Evolutionary conservation across 2,113 vertebrate species (phyloP).

Genomic region (Rhineura floridana): DNA sequence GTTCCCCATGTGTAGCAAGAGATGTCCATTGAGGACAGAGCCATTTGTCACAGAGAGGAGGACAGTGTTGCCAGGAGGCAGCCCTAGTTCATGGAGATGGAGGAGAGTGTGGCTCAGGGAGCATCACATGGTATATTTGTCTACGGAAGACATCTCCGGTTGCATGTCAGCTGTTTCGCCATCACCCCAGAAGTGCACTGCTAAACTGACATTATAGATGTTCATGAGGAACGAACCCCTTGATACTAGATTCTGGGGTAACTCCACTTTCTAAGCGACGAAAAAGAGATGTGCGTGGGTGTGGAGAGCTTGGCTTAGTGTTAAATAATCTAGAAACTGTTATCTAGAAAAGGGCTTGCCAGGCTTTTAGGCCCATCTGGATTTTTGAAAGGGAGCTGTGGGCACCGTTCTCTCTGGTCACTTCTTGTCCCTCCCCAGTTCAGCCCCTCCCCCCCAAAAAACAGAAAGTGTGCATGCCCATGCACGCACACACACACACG

Average conservation of each 20-base stretch:
- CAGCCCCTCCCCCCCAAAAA: too few relatives aligned
- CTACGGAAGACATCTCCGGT: conserved; percentile 70
- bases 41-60: conserved; percentile 56
- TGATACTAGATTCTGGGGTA: conserved; percentile 71
- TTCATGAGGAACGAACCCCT: conserved; percentile 65
- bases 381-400: too few relatives aligned
- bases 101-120: conserved; percentile 73
- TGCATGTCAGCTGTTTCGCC: conserved; percentile 65
- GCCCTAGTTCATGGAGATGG: conserved; percentile 66
- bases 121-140: conserved; percentile 62
- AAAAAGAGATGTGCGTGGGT: too few relatives aligned
- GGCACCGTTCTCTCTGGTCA: too few relatives aligned
- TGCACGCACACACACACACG: too few relatives aligned
- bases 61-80: conserved; percentile 70
- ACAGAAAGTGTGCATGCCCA: too few relatives aligned
- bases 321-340: too few relatives aligned
- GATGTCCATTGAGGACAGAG: conserved; percentile 43
- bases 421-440: too few relatives aligned
- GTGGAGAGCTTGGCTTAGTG: too few relatives aligned
- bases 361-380: too few relatives aligned
- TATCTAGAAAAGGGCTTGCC: too few relatives aligned
- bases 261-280: conserved; percentile 65
- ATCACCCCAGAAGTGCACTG: conserved; percentile 69
- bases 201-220: conserved; percentile 61
- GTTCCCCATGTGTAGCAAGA: conserved; percentile 74